A percentile compares a stretch with the other conserved stretches of the same genome.
These are phyloP conservation scores for Perccottus glenii DNA, from an alignment of 2,113 vertebrate genomes.

Conservation along the genomic window DNA sequence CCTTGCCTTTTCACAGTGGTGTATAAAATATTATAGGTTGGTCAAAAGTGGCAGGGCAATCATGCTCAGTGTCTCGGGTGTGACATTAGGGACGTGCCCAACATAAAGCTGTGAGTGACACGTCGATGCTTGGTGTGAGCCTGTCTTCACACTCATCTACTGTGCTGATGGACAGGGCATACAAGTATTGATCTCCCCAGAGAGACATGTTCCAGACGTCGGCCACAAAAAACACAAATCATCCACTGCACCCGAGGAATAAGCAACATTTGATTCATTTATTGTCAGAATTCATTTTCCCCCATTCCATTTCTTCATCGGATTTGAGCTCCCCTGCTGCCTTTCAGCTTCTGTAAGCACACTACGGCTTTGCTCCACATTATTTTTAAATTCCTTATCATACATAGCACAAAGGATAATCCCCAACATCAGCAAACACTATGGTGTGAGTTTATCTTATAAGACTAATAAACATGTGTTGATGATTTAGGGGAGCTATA, in stretches of 20 bases:
- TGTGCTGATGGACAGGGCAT: constrained; percentile 60
- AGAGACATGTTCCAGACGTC: constrained; percentile 57
- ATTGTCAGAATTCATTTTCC: constrained; percentile 44
- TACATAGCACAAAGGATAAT: constrained; percentile 39
- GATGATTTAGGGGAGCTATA: constrained; percentile 27
- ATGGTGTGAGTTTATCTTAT: constrained; percentile 43
- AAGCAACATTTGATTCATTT: constrained; percentile 42
- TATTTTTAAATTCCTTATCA: constrained; percentile 50
- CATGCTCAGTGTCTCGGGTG: constrained; percentile 38
- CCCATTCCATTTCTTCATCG: constrained; percentile 33
- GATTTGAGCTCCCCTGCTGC: constrained; percentile 34
- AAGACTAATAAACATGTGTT: constrained; percentile 55
- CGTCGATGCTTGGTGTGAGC: constrained; percentile 48
- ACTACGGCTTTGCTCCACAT: constrained; percentile 15
- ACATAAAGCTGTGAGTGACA: constrained; percentile 59
- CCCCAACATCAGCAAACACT: constrained; percentile 41
- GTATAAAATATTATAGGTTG: neutral
- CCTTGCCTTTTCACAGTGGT: too few relatives aligned
- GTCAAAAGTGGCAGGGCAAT: constrained; percentile 30
- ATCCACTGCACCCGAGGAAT: constrained; percentile 53
- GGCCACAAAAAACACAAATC: constrained; percentile 61
- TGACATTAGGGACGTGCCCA: constrained; percentile 49
- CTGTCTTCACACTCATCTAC: constrained; percentile 67
- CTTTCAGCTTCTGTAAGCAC: constrained; percentile 33
- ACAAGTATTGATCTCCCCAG: constrained; percentile 43